These are phyloP conservation scores for Varanus komodoensis DNA, from an alignment of 2,113 vertebrate genomes.

Conservation along the genomic window DNA sequence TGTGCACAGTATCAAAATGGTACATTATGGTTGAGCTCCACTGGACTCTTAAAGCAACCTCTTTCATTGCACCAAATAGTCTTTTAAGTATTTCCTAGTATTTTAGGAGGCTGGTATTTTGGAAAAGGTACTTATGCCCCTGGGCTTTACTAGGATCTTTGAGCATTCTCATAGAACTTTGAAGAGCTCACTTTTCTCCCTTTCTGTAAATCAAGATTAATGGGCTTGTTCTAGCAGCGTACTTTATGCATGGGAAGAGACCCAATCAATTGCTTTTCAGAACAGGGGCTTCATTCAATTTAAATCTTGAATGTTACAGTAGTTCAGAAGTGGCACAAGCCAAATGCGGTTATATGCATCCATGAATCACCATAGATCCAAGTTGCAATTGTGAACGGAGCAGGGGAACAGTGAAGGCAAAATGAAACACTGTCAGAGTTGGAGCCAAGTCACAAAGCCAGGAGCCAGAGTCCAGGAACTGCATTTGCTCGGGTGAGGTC, in stretches of 20 bases:
- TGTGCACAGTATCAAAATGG: not conserved
- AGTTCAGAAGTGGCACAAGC: not conserved
- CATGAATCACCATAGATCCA: not conserved
- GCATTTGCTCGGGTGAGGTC: not conserved
- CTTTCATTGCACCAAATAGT: not conserved
- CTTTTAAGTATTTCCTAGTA: not conserved
- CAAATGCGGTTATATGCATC: not conserved
- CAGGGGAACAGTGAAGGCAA: not conserved
- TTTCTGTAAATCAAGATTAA: constrained; percentile 19
- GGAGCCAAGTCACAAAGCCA: not conserved
- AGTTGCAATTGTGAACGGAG: not conserved
- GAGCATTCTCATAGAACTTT: not conserved
- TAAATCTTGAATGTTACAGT: not conserved
- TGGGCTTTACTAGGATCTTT: not conserved
- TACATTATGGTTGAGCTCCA: not conserved
- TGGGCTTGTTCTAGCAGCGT: constrained; percentile 12
- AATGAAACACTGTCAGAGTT: not conserved
- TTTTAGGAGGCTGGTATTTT: not conserved
- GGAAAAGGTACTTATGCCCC: not conserved
- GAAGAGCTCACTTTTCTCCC: not conserved
- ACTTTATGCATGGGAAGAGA: constrained; percentile 13
- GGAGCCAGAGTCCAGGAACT: not conserved
- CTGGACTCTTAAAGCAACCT: not conserved
- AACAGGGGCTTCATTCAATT: not conserved
- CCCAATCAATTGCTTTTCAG: constrained; percentile 9